phyloP scores from a whole-genome alignment of 2,113 vertebrate genomes.

The Hemicordylus capensis region DNA sequence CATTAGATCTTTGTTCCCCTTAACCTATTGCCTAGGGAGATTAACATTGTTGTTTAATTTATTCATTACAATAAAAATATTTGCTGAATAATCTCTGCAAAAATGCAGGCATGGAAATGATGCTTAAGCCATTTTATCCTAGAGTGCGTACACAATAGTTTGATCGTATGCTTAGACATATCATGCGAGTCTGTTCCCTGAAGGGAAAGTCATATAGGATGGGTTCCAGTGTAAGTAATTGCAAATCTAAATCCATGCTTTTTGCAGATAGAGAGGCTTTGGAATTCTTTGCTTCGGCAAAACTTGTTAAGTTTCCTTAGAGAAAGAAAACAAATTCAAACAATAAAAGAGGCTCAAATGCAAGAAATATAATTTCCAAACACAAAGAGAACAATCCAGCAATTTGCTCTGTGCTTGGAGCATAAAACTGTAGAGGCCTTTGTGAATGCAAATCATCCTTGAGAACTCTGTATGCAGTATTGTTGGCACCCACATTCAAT shows the following conservation, averaged over 20 bases:
- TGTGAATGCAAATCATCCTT: no score
- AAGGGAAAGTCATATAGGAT: not conserved
- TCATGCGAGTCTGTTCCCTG: not conserved
- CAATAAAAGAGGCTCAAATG: not conserved
- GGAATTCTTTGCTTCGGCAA: not conserved
- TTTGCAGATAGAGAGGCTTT: not conserved
- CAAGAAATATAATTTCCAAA: not conserved
- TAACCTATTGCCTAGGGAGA: not conserved
- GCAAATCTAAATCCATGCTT: conserved; percentile 2
- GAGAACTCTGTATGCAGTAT: not conserved
- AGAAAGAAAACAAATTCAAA: not conserved
- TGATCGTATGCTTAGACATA: conserved; percentile 11
- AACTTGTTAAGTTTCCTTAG: not conserved
- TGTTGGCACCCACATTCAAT: not conserved
- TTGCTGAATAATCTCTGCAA: not conserved
- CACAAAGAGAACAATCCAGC: not conserved
- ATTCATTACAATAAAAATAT: conserved; percentile 18
- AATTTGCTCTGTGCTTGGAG: not conserved
- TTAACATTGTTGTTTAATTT: not conserved
- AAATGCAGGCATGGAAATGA: not conserved
- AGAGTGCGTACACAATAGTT: not conserved
- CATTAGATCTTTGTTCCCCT: not conserved
- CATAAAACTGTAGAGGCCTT: not conserved
- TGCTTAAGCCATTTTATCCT: conserved; percentile 18
- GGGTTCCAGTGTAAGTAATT: conserved; percentile 11